These are phyloP conservation scores for Theristicus caerulescens DNA, from an alignment of 2,113 vertebrate species.

Conservation along the genomic window DNA sequence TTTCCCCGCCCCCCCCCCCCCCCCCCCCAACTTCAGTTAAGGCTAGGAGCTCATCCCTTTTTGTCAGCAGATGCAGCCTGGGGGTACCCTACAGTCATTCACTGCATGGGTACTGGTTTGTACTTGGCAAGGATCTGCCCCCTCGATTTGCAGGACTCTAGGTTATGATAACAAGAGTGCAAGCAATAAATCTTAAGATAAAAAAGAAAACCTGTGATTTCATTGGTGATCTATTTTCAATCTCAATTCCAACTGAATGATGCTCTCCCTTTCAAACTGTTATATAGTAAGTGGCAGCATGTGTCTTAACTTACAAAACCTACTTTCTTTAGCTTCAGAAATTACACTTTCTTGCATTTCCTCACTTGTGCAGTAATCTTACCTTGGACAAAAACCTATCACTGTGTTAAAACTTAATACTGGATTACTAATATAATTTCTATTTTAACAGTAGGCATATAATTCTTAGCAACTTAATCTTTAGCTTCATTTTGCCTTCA, in stretches of 20 bases:
- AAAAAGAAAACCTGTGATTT: background rate
- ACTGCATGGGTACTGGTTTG: background rate
- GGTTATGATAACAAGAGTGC: background rate
- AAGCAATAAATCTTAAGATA: background rate
- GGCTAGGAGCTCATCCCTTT: background rate
- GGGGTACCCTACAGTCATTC: background rate
- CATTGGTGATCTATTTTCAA: background rate
- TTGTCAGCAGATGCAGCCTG: background rate
- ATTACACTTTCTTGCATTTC: background rate
- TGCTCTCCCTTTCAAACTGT: background rate
- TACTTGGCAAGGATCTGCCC: background rate
- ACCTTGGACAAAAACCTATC: background rate
- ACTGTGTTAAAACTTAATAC: background rate
- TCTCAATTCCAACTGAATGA: background rate
- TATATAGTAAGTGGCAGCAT: background rate
- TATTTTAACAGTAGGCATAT: background rate
- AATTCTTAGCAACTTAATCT: background rate
- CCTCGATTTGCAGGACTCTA: background rate
- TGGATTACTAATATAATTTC: background rate
- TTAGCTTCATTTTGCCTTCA: background rate
- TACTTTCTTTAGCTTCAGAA: background rate
- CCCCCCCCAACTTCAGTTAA: background rate
- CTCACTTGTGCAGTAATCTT: background rate
- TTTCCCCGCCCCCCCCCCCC: accelerated
- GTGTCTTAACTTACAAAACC: background rate